Percentiles rank a stretch among this genome's conserved stretches.
Evolutionary conservation across 2,113 vertebrate species (phyloP).

Genomic region (Xenopus tropicalis): UCB_Xtro_10.0 CM004452.2:215001-215500

Average conservation of each 20-base stretch:
- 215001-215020: not conserved
- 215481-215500: too few relatives aligned
- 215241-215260: slow-evolving; percentile 23
- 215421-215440: too few relatives aligned
- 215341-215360: fast-evolving
- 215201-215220: too few relatives aligned
- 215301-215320: slow-evolving; percentile 28
- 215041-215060: fast-evolving
- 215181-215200: not conserved
- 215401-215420: not conserved
- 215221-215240: fast-evolving
- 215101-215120: fast-evolving
- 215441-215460: fast-evolving
- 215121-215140: not conserved
- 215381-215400: fast-evolving
- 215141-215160: too few relatives aligned
- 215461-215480: not conserved
- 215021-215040: too few relatives aligned
- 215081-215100: too few relatives aligned
- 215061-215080: not conserved
- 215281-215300: fast-evolving
- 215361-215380: slow-evolving; percentile 37
- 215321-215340: too few relatives aligned
- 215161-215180: fast-evolving
- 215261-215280: too few relatives aligned